These are phyloP conservation scores for Oligia fasciuncula DNA, from an alignment of 2,888 invertebrate species.

Conservation along the genomic window DNA sequence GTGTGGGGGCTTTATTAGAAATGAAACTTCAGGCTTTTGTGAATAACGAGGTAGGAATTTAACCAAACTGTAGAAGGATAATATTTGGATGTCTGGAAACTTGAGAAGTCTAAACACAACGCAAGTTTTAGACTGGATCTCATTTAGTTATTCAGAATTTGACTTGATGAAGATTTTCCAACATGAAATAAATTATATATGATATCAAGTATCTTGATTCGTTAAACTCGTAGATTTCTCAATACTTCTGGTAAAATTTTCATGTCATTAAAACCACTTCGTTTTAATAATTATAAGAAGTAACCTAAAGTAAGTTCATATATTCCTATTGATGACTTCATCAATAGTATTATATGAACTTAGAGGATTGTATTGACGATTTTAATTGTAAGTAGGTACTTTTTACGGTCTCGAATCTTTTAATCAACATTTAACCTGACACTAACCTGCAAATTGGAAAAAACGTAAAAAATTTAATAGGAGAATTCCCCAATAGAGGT, in stretches of 20 bases:
- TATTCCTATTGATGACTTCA: no score
- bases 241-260: background rate
- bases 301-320: no score
- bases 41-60: background rate
- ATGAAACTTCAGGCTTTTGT: background rate
- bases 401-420: no score
- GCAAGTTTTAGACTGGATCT: background rate
- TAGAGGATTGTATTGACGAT: background rate
- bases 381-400: no score
- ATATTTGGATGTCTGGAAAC: constrained; percentile 20
- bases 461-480: background rate
- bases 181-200: no score
- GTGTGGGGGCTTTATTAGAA: background rate
- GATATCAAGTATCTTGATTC: background rate
- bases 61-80: background rate
- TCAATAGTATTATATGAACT: no score
- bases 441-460: background rate
- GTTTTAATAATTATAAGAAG: no score
- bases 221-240: background rate
- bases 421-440: no score
- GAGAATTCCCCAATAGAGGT: background rate
- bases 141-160: background rate
- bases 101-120: background rate
- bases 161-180: background rate
- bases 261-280: no score